A percentile compares a stretch with the other conserved stretches of the same genome.
phyloP scores from a whole-genome alignment of 2,888 invertebrate species.

The Pharmacophagus antenor region DNA sequence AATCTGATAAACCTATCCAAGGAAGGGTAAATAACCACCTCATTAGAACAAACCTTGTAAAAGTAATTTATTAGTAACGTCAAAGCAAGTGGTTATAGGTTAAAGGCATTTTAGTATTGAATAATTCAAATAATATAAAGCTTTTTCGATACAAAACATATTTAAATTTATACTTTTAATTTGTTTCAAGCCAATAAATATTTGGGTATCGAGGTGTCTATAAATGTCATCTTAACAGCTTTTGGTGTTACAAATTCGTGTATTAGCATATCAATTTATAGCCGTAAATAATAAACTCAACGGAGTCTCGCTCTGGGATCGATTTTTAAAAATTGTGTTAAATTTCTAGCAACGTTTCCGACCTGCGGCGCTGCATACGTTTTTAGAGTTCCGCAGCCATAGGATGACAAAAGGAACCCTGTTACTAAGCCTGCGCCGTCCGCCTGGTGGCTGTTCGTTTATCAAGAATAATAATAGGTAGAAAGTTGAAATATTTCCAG shows the following conservation, averaged over 20 bases:
- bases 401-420: no score
- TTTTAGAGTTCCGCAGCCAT: no score
- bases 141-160: slow-evolving; percentile 47
- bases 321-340: slow-evolving; percentile 33
- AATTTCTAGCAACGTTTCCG: slow-evolving; percentile 18
- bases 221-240: slow-evolving; percentile 58
- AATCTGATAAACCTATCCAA: no score
- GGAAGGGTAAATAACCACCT: no score
- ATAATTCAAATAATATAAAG: background rate
- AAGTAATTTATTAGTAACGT: no score
- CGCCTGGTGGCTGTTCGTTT: no score
- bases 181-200: slow-evolving; percentile 67
- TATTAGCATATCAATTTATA: slow-evolving; percentile 53
- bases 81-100: no score
- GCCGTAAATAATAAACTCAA: slow-evolving; percentile 46
- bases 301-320: slow-evolving; percentile 38
- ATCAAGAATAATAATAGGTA: no score
- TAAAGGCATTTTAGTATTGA: no score
- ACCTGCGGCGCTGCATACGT: slow-evolving; percentile 27
- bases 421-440: no score
- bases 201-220: slow-evolving; percentile 54
- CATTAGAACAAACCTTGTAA: no score
- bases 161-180: slow-evolving; percentile 69
- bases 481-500: no score
- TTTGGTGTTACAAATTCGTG: slow-evolving; percentile 51